phyloP scores from a whole-genome alignment of 2,888 invertebrate genomes.

The Perithous albicinctus region DNA sequence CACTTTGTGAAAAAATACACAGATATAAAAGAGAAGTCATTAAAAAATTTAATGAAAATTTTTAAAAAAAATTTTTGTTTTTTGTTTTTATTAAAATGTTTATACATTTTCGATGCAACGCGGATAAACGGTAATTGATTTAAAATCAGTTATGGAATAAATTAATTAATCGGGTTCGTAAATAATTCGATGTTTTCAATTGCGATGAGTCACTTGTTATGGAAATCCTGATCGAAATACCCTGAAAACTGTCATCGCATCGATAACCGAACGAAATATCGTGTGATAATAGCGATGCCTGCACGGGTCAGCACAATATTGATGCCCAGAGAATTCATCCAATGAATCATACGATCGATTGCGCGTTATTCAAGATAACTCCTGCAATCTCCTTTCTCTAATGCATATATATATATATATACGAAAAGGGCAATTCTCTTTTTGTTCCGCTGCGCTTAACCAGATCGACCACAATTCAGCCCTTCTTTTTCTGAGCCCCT shows the following conservation, averaged over 20 bases:
- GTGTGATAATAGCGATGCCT: background rate
- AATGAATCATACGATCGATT: slow-evolving; percentile 54
- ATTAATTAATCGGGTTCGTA: no score
- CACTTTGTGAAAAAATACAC: no score
- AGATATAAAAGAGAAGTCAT: no score
- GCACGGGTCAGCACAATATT: slow-evolving; percentile 54
- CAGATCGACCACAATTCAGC: slow-evolving; percentile 39
- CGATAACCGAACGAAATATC: background rate
- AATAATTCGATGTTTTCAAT: no score
- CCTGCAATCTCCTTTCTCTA: slow-evolving; percentile 39
- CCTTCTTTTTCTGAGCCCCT: slow-evolving; percentile 29
- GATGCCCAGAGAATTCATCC: slow-evolving; percentile 37
- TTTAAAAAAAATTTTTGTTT: no score
- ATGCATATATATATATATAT: no score
- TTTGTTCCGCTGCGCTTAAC: slow-evolving; percentile 44
- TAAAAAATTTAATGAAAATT: no score
- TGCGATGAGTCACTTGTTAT: background rate
- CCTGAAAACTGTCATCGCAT: background rate
- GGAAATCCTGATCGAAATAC: background rate
- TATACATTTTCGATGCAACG: no score
- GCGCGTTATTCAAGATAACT: slow-evolving; percentile 42
- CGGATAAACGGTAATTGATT: no score
- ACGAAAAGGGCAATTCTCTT: slow-evolving; percentile 42
- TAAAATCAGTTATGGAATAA: no score
- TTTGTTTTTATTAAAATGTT: no score